phyloP scores from a whole-genome alignment of 2,888 invertebrate species.

The Coronaproctus castanopsis region DNA sequence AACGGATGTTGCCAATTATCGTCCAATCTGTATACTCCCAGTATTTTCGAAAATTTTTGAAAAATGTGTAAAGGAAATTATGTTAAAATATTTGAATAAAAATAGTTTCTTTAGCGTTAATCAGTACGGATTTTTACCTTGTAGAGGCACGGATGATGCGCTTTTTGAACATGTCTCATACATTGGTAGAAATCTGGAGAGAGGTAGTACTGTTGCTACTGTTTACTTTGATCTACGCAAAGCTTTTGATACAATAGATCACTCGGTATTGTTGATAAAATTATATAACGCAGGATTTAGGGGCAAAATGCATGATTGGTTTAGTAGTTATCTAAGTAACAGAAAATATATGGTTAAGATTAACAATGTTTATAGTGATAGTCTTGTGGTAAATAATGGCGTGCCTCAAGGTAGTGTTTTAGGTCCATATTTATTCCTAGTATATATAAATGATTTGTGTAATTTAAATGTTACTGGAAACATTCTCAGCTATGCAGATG shows the following conservation, averaged over 20 bases:
- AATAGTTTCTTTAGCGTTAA: background rate
- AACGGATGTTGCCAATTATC: background rate
- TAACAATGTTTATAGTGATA: background rate
- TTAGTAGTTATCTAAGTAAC: background rate
- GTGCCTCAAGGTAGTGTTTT: background rate
- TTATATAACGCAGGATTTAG: background rate
- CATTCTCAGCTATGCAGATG: background rate
- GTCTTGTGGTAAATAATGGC: background rate
- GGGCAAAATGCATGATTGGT: background rate
- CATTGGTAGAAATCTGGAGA: background rate
- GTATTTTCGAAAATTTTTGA: background rate
- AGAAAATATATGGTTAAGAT: background rate
- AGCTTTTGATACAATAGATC: background rate
- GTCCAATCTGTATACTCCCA: background rate
- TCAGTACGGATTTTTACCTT: background rate
- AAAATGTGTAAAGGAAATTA: background rate
- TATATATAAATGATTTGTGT: background rate
- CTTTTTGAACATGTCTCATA: background rate
- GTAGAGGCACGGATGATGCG: background rate
- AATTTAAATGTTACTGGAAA: background rate
- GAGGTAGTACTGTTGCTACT: background rate
- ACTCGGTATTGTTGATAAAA: background rate
- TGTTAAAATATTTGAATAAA: background rate
- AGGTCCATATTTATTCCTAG: background rate
- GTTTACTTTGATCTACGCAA: background rate